These are phyloP conservation scores for Napeogenes sylphis DNA, from an alignment of 2,888 invertebrate species.

Conservation along the genomic window DNA sequence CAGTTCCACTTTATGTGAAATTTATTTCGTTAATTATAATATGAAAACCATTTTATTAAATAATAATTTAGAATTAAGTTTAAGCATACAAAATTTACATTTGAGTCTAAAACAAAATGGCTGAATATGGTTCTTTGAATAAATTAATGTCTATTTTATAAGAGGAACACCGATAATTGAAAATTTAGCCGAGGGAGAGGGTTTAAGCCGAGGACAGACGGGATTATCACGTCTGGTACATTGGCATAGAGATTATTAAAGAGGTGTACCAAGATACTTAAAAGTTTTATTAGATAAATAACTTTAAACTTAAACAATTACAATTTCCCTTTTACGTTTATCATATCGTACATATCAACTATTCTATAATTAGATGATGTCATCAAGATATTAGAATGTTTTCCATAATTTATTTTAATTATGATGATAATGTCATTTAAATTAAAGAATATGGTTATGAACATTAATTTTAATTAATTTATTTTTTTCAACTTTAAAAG, in stretches of 20 bases:
- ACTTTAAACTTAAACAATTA: background rate
- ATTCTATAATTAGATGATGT: no score
- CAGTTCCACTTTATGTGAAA: no score
- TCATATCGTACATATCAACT: background rate
- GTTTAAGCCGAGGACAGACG: conserved; percentile 41
- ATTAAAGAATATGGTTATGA: no score
- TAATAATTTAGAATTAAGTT: conserved; percentile 3
- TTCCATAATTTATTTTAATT: no score
- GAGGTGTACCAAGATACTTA: conserved; percentile 4
- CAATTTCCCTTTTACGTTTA: background rate
- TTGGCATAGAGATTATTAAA: conserved; percentile 6
- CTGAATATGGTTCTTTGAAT: conserved; percentile 33
- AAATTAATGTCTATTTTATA: conserved; percentile 44
- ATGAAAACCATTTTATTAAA: background rate
- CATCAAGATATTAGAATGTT: no score
- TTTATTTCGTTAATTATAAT: no score
- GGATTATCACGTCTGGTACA: conserved; percentile 20
- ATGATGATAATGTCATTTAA: no score
- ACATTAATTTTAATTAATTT: no score
- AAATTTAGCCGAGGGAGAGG: conserved; percentile 44
- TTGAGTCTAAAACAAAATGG: conserved; percentile 29
- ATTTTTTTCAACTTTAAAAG: no score
- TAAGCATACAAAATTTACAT: conserved; percentile 1
- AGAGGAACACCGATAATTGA: conserved; percentile 53
- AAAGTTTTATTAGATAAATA: background rate